phyloP scores from a whole-genome alignment of 2,797 vertebrate genomes.

The Gila robusta region DNA sequence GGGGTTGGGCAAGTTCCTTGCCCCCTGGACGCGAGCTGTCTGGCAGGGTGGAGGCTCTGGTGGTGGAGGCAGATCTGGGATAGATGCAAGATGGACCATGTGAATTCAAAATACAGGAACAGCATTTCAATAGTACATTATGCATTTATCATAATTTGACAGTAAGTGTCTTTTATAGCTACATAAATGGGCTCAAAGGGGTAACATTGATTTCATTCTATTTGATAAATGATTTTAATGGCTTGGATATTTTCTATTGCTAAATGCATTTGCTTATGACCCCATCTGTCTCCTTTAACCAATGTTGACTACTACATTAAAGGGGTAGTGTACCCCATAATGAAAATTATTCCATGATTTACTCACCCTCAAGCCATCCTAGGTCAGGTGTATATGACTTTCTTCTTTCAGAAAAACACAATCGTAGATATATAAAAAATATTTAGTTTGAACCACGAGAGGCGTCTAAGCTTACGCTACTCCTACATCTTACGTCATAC shows the following conservation, averaged over 20 bases:
- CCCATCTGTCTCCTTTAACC: slow-evolving; percentile 18
- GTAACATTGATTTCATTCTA: slow-evolving; percentile 36
- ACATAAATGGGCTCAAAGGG: slow-evolving; percentile 29
- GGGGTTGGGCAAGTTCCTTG: slow-evolving; percentile 78
- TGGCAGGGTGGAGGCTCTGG: slow-evolving; percentile 96
- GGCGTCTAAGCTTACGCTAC: no score
- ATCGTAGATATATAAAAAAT: no score
- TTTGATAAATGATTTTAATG: slow-evolving; percentile 20
- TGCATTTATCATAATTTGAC: slow-evolving; percentile 18
- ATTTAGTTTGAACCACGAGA: no score
- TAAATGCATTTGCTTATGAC: slow-evolving; percentile 11
- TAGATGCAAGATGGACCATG: neutral
- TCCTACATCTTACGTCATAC: no score
- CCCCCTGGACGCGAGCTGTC: slow-evolving; percentile 88
- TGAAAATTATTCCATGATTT: no score
- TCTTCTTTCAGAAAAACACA: no score
- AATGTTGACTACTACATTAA: neutral
- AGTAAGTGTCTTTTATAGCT: slow-evolving; percentile 23
- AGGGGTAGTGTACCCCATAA: no score
- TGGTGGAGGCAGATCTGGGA: slow-evolving; percentile 96
- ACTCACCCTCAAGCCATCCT: no score
- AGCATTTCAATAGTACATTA: neutral
- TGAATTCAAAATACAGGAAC: neutral
- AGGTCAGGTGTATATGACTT: no score
- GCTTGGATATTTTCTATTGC: neutral